Conservation (phyloP, 2,113 vertebrate genomes). For the Plecotus auritus region DNA sequence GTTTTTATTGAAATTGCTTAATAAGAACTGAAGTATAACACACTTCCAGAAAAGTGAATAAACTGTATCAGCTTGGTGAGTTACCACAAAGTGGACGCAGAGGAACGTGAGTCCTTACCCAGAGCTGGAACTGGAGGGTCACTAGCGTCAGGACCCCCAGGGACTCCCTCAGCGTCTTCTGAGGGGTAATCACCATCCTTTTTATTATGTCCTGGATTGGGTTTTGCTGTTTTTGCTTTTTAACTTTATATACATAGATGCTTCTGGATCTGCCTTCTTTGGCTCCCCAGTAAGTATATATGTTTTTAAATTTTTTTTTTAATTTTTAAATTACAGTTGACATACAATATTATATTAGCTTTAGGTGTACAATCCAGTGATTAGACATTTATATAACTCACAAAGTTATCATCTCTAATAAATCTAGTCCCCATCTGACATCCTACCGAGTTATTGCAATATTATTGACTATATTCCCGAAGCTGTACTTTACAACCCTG, state of each 20-base stretch:
- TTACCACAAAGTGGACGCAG: background rate
- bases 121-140: background rate
- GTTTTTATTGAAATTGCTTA: conserved; percentile 9
- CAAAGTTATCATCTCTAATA: background rate
- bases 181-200: background rate
- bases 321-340: background rate
- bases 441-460: background rate
- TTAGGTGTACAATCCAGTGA: background rate
- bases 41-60: background rate
- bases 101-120: background rate
- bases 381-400: background rate
- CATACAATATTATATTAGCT: background rate
- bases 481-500: background rate
- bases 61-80: background rate
- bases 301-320: background rate
- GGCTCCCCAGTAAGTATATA: background rate
- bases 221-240: background rate
- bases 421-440: background rate
- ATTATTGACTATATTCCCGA: background rate
- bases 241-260: background rate
- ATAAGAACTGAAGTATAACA: conserved; percentile 4
- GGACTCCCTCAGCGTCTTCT: background rate
- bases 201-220: background rate
- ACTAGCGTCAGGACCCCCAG: accelerated
- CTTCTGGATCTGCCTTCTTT: background rate